phyloP scores from a whole-genome alignment of 2,113 vertebrate species.

The Bettongia penicillata region DNA sequence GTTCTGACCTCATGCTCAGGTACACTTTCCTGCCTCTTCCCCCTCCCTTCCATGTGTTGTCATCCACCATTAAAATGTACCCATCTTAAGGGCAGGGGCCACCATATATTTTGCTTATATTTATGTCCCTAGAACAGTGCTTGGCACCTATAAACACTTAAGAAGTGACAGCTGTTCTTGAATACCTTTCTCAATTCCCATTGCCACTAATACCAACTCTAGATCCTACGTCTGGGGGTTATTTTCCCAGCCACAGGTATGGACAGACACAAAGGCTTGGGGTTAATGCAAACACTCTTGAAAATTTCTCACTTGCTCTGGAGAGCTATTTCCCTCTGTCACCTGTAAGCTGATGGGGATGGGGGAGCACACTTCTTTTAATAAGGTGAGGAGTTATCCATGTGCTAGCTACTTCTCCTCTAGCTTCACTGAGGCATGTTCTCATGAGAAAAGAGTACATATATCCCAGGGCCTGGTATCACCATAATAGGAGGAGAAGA shows the following conservation, averaged over 20 bases:
- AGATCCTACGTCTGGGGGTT: neutral
- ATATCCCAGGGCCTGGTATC: conserved; percentile 70
- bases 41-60: too few species aligned
- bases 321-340: conserved; percentile 27
- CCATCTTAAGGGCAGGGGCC: neutral
- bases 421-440: conserved; percentile 63
- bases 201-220: neutral
- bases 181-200: neutral
- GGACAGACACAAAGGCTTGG: conserved; percentile 28
- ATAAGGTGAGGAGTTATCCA: conserved; percentile 54
- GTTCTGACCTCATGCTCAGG: neutral
- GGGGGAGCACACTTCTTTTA: conserved; percentile 63
- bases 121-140: neutral
- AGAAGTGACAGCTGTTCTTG: neutral
- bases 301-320: conserved; percentile 42
- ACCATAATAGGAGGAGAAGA: conserved; percentile 75
- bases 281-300: conserved; percentile 35
- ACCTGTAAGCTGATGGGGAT: conserved; percentile 35
- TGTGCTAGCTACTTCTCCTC: conserved; percentile 65
- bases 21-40: neutral
- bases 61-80: neutral
- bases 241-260: neutral
- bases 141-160: neutral
- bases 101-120: neutral
- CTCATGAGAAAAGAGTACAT: conserved; percentile 76